These are phyloP conservation scores for Plebejus melissa DNA, from an alignment of 2,888 invertebrate genomes.

Conservation along the genomic window DNA sequence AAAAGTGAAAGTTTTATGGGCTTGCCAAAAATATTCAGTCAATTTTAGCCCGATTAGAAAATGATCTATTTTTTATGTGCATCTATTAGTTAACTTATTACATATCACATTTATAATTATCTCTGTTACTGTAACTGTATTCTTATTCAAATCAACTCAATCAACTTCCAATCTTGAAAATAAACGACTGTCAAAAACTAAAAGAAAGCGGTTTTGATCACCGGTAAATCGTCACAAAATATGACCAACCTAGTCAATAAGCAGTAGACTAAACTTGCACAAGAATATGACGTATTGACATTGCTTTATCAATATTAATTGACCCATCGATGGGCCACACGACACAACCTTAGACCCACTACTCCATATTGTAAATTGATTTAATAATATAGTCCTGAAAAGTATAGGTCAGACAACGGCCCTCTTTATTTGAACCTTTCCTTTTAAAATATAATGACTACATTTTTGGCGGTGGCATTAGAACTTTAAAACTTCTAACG, in stretches of 20 bases:
- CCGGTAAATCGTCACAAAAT: neutral
- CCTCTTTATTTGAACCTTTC: neutral
- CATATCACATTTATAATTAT: no score
- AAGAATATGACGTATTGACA: constrained; percentile 16
- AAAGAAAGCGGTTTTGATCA: neutral
- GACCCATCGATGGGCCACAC: constrained; percentile 13
- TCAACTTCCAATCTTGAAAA: neutral
- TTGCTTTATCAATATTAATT: constrained; percentile 26
- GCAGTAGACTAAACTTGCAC: neutral
- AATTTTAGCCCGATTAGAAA: neutral
- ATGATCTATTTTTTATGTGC: neutral
- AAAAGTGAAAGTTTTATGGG: constrained; percentile 19
- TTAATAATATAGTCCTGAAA: neutral
- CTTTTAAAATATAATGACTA: neutral
- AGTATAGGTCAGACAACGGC: neutral
- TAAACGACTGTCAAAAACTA: no score
- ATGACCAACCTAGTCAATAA: neutral
- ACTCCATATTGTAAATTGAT: constrained; percentile 6
- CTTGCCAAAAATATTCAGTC: constrained; percentile 5
- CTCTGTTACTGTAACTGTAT: neutral
- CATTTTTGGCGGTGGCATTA: neutral
- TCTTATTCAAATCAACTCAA: neutral
- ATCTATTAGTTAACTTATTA: no score
- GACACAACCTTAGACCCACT: constrained; percentile 21
- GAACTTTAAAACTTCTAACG: neutral